Evolutionary conservation across 2,797 vertebrate genomes (phyloP).

Genomic region (Thalassophryne amazonica): DNA sequence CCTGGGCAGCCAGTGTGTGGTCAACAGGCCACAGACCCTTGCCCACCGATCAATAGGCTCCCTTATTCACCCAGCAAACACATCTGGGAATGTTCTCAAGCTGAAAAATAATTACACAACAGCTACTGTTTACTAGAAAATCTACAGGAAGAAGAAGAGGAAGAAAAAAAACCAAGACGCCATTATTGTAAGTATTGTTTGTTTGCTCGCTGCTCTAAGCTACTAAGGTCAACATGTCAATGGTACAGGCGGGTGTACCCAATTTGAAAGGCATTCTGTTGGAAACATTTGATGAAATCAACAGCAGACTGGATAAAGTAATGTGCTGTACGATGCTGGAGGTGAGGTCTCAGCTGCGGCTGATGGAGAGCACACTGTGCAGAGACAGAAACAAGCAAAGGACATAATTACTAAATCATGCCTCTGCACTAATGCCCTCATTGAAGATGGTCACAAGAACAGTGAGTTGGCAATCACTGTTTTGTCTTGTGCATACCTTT

Average conservation of each 20-base stretch:
- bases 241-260: conserved; percentile 42
- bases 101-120: conserved; percentile 79
- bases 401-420: conserved; percentile 25
- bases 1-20: conserved; percentile 62
- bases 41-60: conserved; percentile 70
- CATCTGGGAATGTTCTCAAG: conserved; percentile 73
- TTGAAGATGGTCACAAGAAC: conserved; percentile 42
- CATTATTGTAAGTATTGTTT: conserved; percentile 66
- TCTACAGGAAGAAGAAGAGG: conserved; percentile 32
- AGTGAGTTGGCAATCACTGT: conserved; percentile 19
- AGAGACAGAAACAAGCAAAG: conserved; percentile 31
- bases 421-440: conserved; percentile 24
- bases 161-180: conserved; percentile 7
- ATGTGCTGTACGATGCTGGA: conserved; percentile 13
- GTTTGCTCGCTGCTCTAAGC: conserved; percentile 62
- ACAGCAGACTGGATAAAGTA: conserved; percentile 13
- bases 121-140: conserved; percentile 68
- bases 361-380: conserved; percentile 18
- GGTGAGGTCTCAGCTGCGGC: conserved; percentile 26
- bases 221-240: conserved; percentile 67
- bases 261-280: conserved; percentile 58
- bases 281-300: conserved; percentile 50
- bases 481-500: conserved; percentile 43
- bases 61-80: conserved; percentile 58
- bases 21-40: conserved; percentile 73